Percentiles rank a stretch among this genome's conserved stretches.
Conservation (phyloP, 2,888 invertebrate species). For the Crossocerus cetratus region DNA sequence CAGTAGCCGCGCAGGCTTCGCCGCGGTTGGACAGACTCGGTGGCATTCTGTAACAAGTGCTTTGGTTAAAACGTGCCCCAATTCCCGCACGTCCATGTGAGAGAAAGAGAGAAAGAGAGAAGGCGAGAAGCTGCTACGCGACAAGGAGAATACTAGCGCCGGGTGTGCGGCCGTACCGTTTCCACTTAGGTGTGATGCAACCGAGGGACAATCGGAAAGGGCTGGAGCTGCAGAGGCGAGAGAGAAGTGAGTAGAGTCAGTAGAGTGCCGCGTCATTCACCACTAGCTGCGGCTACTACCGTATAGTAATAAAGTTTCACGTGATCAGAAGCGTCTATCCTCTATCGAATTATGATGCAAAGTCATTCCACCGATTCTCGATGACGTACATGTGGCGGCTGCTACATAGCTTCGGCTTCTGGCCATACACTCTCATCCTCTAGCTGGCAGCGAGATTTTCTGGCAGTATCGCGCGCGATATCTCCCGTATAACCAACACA, state of each 20-base stretch:
- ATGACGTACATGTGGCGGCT: too few species aligned
- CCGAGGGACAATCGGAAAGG: neutral
- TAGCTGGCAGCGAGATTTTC: too few species aligned
- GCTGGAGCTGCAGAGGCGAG: neutral
- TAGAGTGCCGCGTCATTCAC: neutral
- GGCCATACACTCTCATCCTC: too few species aligned
- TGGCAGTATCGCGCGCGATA: too few species aligned
- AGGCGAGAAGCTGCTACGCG: neutral
- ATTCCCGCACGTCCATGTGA: neutral
- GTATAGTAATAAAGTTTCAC: neutral
- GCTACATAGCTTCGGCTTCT: too few species aligned
- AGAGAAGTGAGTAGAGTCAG: neutral
- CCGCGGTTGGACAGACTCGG: constrained; percentile 1
- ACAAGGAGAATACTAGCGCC: too few species aligned
- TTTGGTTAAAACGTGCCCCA: neutral
- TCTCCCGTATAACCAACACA: too few species aligned
- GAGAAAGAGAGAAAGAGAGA: neutral
- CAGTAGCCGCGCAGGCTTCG: constrained; percentile 42
- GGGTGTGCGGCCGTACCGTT: too few species aligned
- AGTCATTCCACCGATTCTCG: too few species aligned
- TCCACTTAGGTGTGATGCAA: neutral
- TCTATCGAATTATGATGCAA: too few species aligned
- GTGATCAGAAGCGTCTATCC: neutral
- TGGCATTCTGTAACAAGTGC: neutral
- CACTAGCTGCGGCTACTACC: neutral